Conservation (phyloP, 2,888 invertebrate genomes). For the Agriopis leucophaearia region DNA sequence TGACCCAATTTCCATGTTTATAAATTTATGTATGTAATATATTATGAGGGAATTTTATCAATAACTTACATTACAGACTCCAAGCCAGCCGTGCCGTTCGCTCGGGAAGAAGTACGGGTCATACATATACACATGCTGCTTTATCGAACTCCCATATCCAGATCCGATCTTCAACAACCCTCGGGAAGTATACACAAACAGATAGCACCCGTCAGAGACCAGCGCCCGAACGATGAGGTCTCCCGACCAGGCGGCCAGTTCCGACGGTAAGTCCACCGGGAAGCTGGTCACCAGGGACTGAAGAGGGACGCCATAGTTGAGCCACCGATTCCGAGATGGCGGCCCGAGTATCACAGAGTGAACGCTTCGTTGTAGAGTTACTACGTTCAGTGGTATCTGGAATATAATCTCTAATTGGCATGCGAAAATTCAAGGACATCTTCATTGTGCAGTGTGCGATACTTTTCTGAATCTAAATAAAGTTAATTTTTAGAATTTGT, state of each 20-base stretch:
- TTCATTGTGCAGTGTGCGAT: neutral
- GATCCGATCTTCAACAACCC: slow-evolving; percentile 97
- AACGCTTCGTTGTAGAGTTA: slow-evolving; percentile 94
- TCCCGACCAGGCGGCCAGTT: slow-evolving; percentile 64
- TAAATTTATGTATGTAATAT: neutral
- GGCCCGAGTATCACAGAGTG: slow-evolving; percentile 95
- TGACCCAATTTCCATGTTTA: too few relatives aligned
- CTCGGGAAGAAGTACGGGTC: slow-evolving; percentile 93
- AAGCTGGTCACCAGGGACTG: slow-evolving; percentile 91
- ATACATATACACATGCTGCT: slow-evolving; percentile 95
- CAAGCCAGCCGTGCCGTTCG: slow-evolving; percentile 93
- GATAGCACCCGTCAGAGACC: slow-evolving; percentile 95
- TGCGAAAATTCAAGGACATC: neutral
- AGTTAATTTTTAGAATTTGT: too few relatives aligned
- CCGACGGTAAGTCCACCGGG: slow-evolving; percentile 77
- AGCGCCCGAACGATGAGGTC: slow-evolving; percentile 87
- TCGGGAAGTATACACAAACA: slow-evolving; percentile 94
- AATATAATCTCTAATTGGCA: slow-evolving; percentile 38
- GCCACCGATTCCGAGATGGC: slow-evolving; percentile 94
- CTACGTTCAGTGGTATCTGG: slow-evolving; percentile 94
- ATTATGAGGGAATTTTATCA: neutral
- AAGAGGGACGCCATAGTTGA: slow-evolving; percentile 94
- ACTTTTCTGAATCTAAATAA: too few relatives aligned
- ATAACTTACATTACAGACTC: slow-evolving; percentile 91
- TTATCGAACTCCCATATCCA: slow-evolving; percentile 96